Base-by-base conservation (phyloP, 2,797 vertebrate species). In the Apogon talboti region DNA sequence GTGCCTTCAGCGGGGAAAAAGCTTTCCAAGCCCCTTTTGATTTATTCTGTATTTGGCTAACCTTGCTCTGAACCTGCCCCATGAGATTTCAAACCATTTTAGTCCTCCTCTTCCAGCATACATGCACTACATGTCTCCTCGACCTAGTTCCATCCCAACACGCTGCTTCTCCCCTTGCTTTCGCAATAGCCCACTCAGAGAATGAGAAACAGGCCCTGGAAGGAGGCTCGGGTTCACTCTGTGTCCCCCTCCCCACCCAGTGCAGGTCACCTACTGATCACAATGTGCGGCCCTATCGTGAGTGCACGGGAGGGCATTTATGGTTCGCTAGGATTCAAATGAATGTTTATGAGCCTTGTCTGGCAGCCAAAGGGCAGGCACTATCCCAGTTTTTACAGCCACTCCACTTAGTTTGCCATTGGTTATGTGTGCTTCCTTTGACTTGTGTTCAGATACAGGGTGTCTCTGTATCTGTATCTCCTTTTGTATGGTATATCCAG, bases 11-110 rank as follows among this genome's bases (percentile, higher is more conserved):
- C 79, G 56, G 71, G 62, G 63, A 80, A 69, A 84, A 68, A 30
- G 41, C 68, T 79, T 78, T 84, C 84, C 86, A 88, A 83, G 44
- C 69, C 89, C 70, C 41, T 87, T 93, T 87, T 95, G 95, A 97
- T 98, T 97, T 96, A 96, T 96, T 95, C 87, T 86, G 87, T 96
- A 95, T 98, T 98, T 98, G 95, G 96, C 95, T 97, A 96, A 98
- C 96, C 96, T 93, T 94, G 94, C 91, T 94, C 95, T 98, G 97
- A 98, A 98, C 97, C 92, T 94, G 89, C 92, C 96, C 92, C 91
- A 19, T 79, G 91, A 93, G 94, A 95, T 93, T 94, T 86, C 77
- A 75, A 82, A 93, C 89, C 89, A 89, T 94, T 92, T 81, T 74
- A 74, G 82, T 78, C 87, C 78, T 82, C 80, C 82, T 90, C 87